Percentiles rank a stretch among this genome's conserved stretches.
These are phyloP conservation scores for Tenthredo distinguenda DNA, from an alignment of 2,888 invertebrate genomes.

Conservation along the genomic window DNA sequence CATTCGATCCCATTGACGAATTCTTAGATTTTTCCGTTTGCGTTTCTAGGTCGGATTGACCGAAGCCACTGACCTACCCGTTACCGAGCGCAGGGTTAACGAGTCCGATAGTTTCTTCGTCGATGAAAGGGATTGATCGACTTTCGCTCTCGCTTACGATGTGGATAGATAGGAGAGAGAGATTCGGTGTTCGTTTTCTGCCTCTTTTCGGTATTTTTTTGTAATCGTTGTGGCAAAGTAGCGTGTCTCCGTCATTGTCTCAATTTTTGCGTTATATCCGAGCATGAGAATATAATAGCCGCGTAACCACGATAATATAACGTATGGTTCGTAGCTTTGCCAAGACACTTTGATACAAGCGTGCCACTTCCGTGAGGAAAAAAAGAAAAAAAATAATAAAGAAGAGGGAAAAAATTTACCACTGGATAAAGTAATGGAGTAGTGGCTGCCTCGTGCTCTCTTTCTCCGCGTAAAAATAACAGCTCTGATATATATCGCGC, in stretches of 20 bases:
- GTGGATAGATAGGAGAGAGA: neutral
- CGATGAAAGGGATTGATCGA: neutral
- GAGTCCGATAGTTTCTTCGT: neutral
- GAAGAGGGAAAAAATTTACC: neutral
- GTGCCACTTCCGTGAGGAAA: slow-evolving; percentile 20
- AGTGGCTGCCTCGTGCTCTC: neutral
- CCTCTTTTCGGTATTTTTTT: slow-evolving; percentile 50
- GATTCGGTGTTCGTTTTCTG: slow-evolving; percentile 48
- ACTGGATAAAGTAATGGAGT: slow-evolving; percentile 32
- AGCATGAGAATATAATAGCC: slow-evolving; percentile 41
- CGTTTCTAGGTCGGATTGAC: slow-evolving; percentile 4
- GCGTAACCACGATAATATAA: slow-evolving; percentile 67
- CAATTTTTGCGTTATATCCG: slow-evolving; percentile 11
- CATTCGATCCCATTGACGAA: neutral
- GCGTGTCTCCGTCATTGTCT: slow-evolving; percentile 56
- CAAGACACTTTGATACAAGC: slow-evolving; percentile 63
- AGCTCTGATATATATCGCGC: slow-evolving; percentile 27
- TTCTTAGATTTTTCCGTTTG: neutral
- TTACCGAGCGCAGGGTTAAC: neutral
- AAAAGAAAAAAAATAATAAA: neutral
- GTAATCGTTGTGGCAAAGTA: slow-evolving; percentile 53
- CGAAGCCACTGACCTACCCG: slow-evolving; percentile 35
- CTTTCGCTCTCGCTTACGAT: neutral
- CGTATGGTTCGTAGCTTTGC: slow-evolving; percentile 71
- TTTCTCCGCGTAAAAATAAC: slow-evolving; percentile 22